Conservation (phyloP, 2,888 invertebrate genomes). For the Xestobium rufovillosum region DNA sequence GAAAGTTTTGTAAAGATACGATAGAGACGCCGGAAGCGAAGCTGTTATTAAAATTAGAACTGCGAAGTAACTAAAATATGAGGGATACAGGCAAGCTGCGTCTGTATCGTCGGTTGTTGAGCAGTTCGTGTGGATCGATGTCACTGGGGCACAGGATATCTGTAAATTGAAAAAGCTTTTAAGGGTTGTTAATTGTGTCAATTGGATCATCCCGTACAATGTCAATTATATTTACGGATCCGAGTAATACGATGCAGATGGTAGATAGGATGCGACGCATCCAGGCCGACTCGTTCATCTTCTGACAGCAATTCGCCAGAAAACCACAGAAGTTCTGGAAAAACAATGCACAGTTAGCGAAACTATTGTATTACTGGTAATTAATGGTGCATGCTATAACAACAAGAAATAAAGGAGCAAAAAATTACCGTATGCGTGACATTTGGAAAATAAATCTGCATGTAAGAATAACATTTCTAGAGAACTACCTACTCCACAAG, state of each 20-base stretch:
- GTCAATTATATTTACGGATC: slow-evolving; percentile 52
- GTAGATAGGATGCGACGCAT: slow-evolving; percentile 50
- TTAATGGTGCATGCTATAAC: too few relatives aligned
- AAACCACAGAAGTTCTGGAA: slow-evolving; percentile 42
- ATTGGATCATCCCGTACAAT: too few relatives aligned
- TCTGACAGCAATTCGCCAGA: slow-evolving; percentile 48
- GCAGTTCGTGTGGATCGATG: slow-evolving; percentile 32
- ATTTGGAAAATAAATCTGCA: too few relatives aligned
- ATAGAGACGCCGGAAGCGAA: slow-evolving; percentile 63
- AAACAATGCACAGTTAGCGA: too few relatives aligned
- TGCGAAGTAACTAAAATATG: slow-evolving; percentile 65
- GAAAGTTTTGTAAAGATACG: slow-evolving; percentile 60
- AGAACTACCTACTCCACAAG: too few relatives aligned
- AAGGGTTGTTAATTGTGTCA: too few relatives aligned
- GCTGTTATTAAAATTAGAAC: slow-evolving; percentile 62
- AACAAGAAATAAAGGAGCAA: too few relatives aligned
- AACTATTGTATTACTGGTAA: too few relatives aligned
- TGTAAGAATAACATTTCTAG: too few relatives aligned
- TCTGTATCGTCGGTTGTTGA: slow-evolving; percentile 36
- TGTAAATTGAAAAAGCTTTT: slow-evolving; percentile 19
- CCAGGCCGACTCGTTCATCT: slow-evolving; percentile 51
- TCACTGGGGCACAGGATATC: slow-evolving; percentile 34
- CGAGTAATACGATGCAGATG: slow-evolving; percentile 50
- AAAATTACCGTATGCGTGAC: too few relatives aligned
- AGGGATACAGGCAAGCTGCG: slow-evolving; percentile 56